Percentiles rank a stretch among this genome's conserved stretches.
These are phyloP conservation scores for Loxodonta africana DNA, from an alignment of 2,113 vertebrate species.

Conservation along the genomic window DNA sequence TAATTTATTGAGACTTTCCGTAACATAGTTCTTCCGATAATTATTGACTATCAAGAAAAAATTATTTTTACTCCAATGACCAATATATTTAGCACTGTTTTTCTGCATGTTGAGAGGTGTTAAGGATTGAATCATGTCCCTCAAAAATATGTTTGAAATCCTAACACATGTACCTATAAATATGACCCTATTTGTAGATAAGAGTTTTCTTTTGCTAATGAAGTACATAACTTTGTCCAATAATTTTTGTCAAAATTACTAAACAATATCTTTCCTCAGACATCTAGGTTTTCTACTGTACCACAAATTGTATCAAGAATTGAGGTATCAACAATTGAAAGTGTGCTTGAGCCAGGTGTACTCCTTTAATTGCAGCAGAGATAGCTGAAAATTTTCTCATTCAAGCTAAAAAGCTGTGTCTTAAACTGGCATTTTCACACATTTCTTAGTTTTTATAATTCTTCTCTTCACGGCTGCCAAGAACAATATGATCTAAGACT, in stretches of 20 bases:
- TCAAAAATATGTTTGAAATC: too few species aligned
- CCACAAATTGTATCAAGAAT: background rate
- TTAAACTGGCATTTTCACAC: background rate
- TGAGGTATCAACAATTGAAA: background rate
- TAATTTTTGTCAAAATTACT: background rate
- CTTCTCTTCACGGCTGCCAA: background rate
- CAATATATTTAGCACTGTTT: background rate
- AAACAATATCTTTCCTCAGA: background rate
- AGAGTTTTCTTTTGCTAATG: too few species aligned
- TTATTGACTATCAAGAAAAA: background rate
- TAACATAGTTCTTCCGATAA: background rate
- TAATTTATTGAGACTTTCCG: background rate
- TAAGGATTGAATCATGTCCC: too few species aligned
- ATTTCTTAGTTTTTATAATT: slow-evolving; percentile 12
- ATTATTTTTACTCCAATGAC: background rate
- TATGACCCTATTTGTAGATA: background rate
- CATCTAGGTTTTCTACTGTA: background rate
- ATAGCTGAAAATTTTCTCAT: background rate
- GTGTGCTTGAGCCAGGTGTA: background rate
- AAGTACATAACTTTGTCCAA: background rate
- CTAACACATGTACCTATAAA: background rate
- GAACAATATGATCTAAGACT: background rate
- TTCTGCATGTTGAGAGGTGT: background rate
- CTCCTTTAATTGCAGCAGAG: background rate
- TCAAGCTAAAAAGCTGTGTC: background rate